A percentile compares a stretch with the other conserved stretches of the same genome.
These are phyloP conservation scores for Pollenia angustigena DNA, from an alignment of 2,888 invertebrate species.

Conservation along the genomic window DNA sequence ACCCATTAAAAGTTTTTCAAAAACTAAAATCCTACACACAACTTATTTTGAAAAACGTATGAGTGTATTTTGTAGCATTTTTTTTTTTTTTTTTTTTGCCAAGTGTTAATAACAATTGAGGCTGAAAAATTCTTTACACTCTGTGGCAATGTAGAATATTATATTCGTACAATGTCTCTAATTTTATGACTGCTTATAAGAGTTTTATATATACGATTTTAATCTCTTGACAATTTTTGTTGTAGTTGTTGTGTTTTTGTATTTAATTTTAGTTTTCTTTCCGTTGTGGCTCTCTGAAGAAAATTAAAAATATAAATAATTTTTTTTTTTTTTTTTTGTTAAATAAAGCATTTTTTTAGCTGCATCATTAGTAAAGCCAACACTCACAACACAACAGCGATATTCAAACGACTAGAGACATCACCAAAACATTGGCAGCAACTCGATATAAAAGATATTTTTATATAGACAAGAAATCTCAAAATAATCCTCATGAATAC, in stretches of 20 bases:
- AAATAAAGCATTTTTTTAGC: constrained; percentile 83
- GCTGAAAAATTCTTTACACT: constrained; percentile 77
- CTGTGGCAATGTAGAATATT: constrained; percentile 63
- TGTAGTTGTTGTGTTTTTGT: constrained; percentile 39
- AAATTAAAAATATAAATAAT: constrained; percentile 75
- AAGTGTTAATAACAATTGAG: constrained; percentile 74
- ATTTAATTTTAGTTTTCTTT: constrained; percentile 52
- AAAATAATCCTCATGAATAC: constrained; percentile 66
- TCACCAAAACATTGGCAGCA: constrained; percentile 60
- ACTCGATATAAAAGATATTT: constrained; percentile 62
- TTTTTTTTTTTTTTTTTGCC: constrained; percentile 37
- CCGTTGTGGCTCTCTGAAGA: constrained; percentile 58
- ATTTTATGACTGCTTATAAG: constrained; percentile 73
- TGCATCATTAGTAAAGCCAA: constrained; percentile 83
- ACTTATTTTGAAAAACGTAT: neutral
- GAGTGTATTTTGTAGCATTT: constrained; percentile 6
- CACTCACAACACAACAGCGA: constrained; percentile 79
- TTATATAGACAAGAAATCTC: constrained; percentile 62
- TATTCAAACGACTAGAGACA: constrained; percentile 34
- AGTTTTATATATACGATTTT: constrained; percentile 70
- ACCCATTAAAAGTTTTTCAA: constrained; percentile 70
- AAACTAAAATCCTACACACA: constrained; percentile 52
- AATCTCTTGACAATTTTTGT: constrained; percentile 72
- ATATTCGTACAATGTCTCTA: constrained; percentile 72
- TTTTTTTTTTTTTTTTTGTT: constrained; percentile 66